Percentiles rank a stretch among this genome's conserved stretches.
phyloP scores from a whole-genome alignment of 2,888 invertebrate species.

The Campoplex nolae region DNA sequence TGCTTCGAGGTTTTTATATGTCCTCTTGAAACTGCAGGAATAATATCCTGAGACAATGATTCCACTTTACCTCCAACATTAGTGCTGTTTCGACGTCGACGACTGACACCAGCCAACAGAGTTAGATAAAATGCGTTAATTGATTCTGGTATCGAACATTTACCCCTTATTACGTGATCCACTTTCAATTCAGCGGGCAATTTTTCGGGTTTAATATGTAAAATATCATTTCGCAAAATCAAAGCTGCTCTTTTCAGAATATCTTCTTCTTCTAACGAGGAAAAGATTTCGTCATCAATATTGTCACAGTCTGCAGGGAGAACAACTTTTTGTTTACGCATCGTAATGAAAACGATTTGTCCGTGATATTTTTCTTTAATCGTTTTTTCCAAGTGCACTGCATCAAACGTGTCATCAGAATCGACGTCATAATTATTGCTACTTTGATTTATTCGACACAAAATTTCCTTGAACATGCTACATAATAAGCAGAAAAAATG shows the following conservation, averaged over 20 bases:
- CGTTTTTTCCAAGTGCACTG: background rate
- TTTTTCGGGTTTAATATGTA: conserved; percentile 36
- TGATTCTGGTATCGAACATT: conserved; percentile 51
- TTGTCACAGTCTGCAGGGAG: conserved; percentile 56
- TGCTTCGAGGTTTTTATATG: conserved; percentile 74
- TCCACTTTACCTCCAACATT: background rate
- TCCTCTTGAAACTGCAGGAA: conserved; percentile 23
- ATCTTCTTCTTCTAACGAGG: conserved; percentile 30
- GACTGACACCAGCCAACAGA: conserved; percentile 37
- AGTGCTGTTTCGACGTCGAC: conserved; percentile 17
- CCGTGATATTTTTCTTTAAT: background rate
- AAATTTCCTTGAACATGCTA: conserved; percentile 5
- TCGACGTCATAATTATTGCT: background rate
- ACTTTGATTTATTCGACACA: conserved; percentile 1
- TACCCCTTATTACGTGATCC: conserved; percentile 45
- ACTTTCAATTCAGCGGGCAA: conserved; percentile 32
- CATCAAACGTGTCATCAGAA: background rate
- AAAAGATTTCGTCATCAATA: conserved; percentile 54
- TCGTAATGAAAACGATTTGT: conserved; percentile 15
- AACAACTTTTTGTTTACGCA: conserved; percentile 62
- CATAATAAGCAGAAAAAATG: conserved; percentile 6
- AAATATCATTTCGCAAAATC: conserved; percentile 28
- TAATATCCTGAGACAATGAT: conserved; percentile 6
- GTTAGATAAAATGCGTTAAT: conserved; percentile 51
- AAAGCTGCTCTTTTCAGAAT: conserved; percentile 38